phyloP scores from a whole-genome alignment of 92 coral and sea anemone species.

The Porites rus region DNA sequence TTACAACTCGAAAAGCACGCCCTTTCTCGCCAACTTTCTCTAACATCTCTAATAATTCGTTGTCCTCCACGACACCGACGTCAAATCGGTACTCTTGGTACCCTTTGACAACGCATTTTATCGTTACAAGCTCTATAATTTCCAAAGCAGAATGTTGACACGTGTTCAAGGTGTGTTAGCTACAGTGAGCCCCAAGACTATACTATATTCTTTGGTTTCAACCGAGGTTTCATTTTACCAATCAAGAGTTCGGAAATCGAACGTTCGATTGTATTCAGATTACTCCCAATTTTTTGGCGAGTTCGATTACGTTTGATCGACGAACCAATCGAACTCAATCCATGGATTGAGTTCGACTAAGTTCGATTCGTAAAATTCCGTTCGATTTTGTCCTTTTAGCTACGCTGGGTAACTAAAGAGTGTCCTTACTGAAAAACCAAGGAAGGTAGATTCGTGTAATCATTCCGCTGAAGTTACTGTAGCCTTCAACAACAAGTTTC shows the following conservation, averaged over 20 bases:
- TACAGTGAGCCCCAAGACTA: not conserved
- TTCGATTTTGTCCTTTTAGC: no score
- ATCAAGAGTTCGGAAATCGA: not conserved
- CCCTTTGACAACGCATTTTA: not conserved
- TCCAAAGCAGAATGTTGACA: not conserved
- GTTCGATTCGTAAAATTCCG: no score
- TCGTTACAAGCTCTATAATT: not conserved
- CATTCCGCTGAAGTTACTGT: no score
- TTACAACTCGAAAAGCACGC: not conserved
- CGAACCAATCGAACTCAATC: not conserved
- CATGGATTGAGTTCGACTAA: no score
- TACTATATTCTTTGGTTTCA: not conserved
- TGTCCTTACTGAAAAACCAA: no score
- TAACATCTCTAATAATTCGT: not conserved
- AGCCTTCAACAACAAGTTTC: no score
- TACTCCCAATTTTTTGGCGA: no score
- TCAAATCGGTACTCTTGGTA: not conserved
- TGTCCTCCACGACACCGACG: not conserved
- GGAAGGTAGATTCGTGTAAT: no score
- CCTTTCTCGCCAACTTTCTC: not conserved
- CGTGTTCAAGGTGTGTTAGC: constrained; percentile 1
- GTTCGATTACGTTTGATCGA: not conserved
- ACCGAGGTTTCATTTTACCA: not conserved
- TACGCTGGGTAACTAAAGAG: no score
- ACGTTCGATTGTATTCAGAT: not conserved